Evolutionary conservation across 2,888 invertebrate species (phyloP).

Genomic region (Tenthredo notha): DNA sequence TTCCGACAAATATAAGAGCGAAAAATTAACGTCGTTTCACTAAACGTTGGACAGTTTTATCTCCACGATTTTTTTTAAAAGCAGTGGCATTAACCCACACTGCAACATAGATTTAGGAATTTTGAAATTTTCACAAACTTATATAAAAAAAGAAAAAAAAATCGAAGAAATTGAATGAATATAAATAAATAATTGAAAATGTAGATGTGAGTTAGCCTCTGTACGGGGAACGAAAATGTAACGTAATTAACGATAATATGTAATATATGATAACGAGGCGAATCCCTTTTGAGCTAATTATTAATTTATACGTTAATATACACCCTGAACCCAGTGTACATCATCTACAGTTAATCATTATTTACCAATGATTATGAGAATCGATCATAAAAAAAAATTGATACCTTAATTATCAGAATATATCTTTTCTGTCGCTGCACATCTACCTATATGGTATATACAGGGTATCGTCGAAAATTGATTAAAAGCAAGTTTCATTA

Average conservation of each 20-base stretch:
- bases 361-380: constrained; percentile 1
- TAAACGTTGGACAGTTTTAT: not conserved
- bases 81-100: not conserved
- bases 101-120: not conserved
- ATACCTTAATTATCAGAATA: not conserved
- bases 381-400: not conserved
- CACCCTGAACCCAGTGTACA: not conserved
- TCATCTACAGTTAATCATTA: not conserved
- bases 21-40: not conserved
- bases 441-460: not conserved
- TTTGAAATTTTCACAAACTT: not conserved
- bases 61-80: not conserved
- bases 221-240: not conserved
- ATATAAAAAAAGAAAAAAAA: not conserved
- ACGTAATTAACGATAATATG: not conserved
- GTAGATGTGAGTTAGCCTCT: not conserved
- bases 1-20: not conserved
- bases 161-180: not conserved
- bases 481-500: not conserved
- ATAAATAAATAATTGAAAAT: not conserved
- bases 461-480: not conserved
- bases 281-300: constrained; percentile 22
- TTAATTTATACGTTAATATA: not conserved
- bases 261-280: not conserved
- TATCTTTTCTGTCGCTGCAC: not conserved